Base-by-base conservation (phyloP, 1,140 invertebrate genomes). In the Penaeus vannamei region DNA sequence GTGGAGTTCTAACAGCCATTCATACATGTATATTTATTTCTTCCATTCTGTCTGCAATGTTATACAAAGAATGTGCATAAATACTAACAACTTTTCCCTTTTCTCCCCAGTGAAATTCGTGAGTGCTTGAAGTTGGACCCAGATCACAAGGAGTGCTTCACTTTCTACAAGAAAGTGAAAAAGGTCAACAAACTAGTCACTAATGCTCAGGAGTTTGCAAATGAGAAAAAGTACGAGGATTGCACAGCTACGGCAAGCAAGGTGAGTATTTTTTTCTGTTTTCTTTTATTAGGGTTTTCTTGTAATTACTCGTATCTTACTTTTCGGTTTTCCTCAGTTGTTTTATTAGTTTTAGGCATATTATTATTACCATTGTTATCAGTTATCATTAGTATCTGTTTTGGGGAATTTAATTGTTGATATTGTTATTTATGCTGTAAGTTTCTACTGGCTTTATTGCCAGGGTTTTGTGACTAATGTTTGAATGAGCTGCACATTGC, bases 51-150 rank as follows among this genome's bases (percentile, higher is more conserved):
- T 83, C n/a, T 53, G 29, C 19, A 83, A 60, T 29, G 14, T 17
- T 76, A 29, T 23, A 32, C n/a, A 8, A 72, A 17, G 36, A 7
- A 23, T 81, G 20, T 64, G 23, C 53, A 77, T 7, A 32, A 66
- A 26, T 26, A 12, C 19, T 29, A 84, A 26, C 22, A 46, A 79
- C 60, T 60, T 85, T 66, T 69, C 62, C 61, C 23, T 64, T 19
- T 84, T 20, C 61, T 60, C 36, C 79, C 26, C 91, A 91, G 90
- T 86, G 89, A 91, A 79, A 86, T 91, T n/a, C 95, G 99, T 36
- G 98, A 99, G 93, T 99, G 99, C 93, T 94, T 99, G 19, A 99
- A 99, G 94, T 94, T 99, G 42, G 99, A 99, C 94, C 98, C 98
- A 0, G 99, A 99, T 92, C 98, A 99, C 93, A 98, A 98, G 93